These are phyloP conservation scores for Eupithecia centaureata DNA, from an alignment of 2,888 invertebrate genomes.

Conservation along the genomic window DNA sequence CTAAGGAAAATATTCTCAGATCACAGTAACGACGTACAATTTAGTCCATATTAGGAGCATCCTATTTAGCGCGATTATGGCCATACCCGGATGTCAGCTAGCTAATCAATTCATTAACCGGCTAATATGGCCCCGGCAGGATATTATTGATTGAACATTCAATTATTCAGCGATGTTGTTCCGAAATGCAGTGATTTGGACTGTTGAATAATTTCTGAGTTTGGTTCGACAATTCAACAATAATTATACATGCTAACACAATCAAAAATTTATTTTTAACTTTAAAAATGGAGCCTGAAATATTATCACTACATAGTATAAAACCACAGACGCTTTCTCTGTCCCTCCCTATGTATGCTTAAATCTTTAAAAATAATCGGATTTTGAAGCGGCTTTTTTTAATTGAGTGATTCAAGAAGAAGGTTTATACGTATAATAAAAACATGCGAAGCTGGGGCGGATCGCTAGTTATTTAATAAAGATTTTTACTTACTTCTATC, in stretches of 20 bases:
- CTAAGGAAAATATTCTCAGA: conserved; percentile 6
- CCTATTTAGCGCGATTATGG: conserved; percentile 32
- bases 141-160: conserved; percentile 31
- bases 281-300: background rate
- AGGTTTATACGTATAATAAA: too few species aligned
- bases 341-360: too few species aligned
- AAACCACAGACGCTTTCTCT: too few species aligned
- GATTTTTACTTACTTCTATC: too few species aligned
- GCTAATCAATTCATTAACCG: conserved; percentile 47
- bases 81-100: conserved; percentile 23
- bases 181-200: background rate
- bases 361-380: too few species aligned
- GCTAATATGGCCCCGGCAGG: conserved; percentile 35
- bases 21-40: conserved; percentile 16
- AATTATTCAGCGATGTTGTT: conserved; percentile 16
- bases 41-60: conserved; percentile 26
- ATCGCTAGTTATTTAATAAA: too few species aligned
- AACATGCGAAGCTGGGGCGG: too few species aligned
- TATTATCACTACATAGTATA: too few species aligned
- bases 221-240: background rate
- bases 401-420: too few species aligned
- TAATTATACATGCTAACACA: background rate
- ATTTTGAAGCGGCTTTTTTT: too few species aligned
- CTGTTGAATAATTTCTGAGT: background rate
- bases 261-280: background rate